phyloP scores from a whole-genome alignment of 2,113 vertebrate species.

The Ceyx cyanopectus region DNA sequence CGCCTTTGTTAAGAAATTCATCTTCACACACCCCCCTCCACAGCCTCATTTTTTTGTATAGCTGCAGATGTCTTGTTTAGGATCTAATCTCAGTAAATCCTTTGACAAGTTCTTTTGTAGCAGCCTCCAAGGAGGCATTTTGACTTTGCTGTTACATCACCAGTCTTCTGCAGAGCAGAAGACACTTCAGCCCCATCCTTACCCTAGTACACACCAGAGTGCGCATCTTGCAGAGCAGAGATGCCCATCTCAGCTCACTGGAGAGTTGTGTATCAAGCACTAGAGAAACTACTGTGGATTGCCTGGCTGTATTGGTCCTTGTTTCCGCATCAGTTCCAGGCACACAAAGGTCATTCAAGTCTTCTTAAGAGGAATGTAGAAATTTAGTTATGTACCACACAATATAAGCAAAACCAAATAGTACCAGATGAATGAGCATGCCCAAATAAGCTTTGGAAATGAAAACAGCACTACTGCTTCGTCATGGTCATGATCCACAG shows the following conservation, averaged over 20 bases:
- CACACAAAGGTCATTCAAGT: not conserved
- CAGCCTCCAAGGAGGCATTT: not conserved
- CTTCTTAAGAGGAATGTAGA: not conserved
- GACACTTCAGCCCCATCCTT: not conserved
- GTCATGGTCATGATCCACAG: not conserved
- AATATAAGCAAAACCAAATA: not conserved
- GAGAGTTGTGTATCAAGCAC: not conserved
- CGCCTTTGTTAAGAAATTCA: not conserved
- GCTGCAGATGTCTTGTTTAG: not conserved
- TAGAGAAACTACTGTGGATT: not conserved
- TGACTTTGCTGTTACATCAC: too few relatives aligned
- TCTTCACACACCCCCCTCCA: not conserved
- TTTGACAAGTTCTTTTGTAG: not conserved
- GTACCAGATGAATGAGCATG: not conserved
- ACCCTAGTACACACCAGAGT: too few relatives aligned
- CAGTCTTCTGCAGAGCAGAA: not conserved
- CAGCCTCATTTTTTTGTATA: not conserved
- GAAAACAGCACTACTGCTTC: not conserved
- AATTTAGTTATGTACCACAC: not conserved
- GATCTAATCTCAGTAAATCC: not conserved
- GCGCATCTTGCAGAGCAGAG: not conserved
- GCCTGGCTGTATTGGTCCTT: not conserved
- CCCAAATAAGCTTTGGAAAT: not conserved
- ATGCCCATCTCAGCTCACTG: not conserved
- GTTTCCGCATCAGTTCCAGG: not conserved